Base-by-base conservation (phyloP, 2,113 vertebrate species). In the Cynoglossus semilaevis region DNA sequence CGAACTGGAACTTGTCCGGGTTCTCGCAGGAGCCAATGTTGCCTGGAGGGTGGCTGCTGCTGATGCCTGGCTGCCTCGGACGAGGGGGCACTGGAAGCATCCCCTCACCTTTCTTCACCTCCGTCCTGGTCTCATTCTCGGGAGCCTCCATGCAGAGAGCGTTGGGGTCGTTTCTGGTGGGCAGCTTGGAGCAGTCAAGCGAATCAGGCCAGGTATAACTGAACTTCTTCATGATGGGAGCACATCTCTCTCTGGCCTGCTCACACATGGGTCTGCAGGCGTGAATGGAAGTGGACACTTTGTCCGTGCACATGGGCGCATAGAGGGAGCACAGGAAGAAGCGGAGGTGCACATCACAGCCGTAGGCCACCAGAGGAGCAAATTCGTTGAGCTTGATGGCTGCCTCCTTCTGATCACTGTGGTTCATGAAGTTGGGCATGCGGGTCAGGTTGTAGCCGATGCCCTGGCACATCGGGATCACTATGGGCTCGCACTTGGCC, bases 181-280 rank as follows among this genome's bases (percentile, higher is more conserved):
- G 97, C 85, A 99, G 88, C 74, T 87, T 91, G 70, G 91, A 87
- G 50, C 96, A 99, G 85, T 98, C 93, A 1, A 99, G 92, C 0
- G 96, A 95, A 73, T 98, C 95, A 0, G 97, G 97, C 97, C 96
- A 99, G 64, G 91, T 92, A 42, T 97, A 99, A 82, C 94, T 94
- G 89, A 99, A 99, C 83, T 93, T 94, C 77, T 94, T 92, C 96
- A 99, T 97, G 85, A 99, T 94, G 85, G 97, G 96, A 3, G 94
- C 94, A 58, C 97, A 99, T 74, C 90, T 91, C 81, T 91, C 93
- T 52, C 96, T 87, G 38, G 96, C 96, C 84, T 96, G 94, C 83
- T 98, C 96, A n/a, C 97, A 99, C 97, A 99, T 99, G 85, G 96
- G 96, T 67, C 95, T 91, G 91, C 97, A 99, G 76, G 97, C 97